phyloP scores from a whole-genome alignment of 2,888 invertebrate species.

The Germaria angustata region DNA sequence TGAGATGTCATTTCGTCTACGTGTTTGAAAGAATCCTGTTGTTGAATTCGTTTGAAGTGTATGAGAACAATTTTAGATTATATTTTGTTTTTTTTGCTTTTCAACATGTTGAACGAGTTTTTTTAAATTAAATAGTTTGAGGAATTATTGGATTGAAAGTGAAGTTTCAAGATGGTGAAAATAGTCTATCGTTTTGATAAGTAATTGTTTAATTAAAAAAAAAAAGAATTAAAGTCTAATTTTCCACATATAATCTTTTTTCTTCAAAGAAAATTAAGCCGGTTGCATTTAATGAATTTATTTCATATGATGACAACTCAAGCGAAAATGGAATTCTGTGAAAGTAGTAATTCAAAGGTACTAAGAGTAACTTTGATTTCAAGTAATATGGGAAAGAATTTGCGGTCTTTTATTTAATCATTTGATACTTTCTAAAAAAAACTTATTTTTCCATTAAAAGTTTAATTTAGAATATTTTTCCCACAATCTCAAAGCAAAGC shows the following conservation, averaged over 20 bases:
- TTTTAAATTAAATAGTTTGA: conserved; percentile 30
- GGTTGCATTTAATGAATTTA: not conserved
- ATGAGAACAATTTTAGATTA: conserved; percentile 42
- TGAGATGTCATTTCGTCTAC: conserved; percentile 49
- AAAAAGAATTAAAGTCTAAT: no score
- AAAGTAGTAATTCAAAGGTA: no score
- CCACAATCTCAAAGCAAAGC: not conserved
- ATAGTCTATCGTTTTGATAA: no score
- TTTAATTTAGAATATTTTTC: not conserved
- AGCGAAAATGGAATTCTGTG: not conserved
- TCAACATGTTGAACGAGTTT: conserved; percentile 27
- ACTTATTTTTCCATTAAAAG: not conserved
- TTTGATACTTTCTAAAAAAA: not conserved
- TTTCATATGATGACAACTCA: not conserved
- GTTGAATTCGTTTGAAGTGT: conserved; percentile 20
- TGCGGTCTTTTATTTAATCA: no score
- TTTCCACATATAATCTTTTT: no score
- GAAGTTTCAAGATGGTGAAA: not conserved
- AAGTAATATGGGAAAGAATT: no score
- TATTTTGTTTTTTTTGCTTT: not conserved
- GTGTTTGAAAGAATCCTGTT: not conserved
- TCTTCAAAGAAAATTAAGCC: no score
- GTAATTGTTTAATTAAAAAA: no score
- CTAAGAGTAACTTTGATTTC: no score
- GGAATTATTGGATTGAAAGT: conserved; percentile 8